Evolutionary conservation across 2,888 invertebrate genomes (phyloP).

Genomic region (Zeuzera pyrina): DNA sequence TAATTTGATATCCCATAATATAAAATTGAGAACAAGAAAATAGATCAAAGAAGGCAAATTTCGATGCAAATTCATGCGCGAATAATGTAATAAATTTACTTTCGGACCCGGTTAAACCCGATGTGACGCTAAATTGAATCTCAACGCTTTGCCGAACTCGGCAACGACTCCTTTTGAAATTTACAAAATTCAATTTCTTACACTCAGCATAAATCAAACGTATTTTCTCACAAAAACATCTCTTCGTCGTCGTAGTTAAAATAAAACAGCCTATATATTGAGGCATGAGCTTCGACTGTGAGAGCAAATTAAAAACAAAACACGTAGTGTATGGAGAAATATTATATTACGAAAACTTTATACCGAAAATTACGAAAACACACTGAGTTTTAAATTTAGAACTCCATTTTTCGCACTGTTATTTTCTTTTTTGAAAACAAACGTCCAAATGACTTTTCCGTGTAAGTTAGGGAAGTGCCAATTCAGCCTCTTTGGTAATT

Average conservation of each 20-base stretch:
- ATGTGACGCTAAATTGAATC: constrained; percentile 59
- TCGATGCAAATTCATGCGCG: constrained; percentile 42
- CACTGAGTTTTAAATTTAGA: not conserved
- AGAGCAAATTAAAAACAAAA: too few relatives aligned
- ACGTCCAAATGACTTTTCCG: constrained; percentile 45
- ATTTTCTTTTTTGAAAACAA: constrained; percentile 21
- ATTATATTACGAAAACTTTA: too few relatives aligned
- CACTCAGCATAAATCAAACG: constrained; percentile 35
- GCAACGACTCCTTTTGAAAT: constrained; percentile 16
- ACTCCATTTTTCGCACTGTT: constrained; percentile 1
- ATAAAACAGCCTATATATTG: too few relatives aligned
- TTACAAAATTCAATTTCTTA: constrained; percentile 49
- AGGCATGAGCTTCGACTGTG: too few relatives aligned
- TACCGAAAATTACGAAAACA: too few relatives aligned
- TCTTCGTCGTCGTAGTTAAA: too few relatives aligned
- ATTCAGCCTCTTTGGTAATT: constrained; percentile 53
- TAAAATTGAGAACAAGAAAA: too few relatives aligned
- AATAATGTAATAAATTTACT: constrained; percentile 54
- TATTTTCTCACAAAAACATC: constrained; percentile 10
- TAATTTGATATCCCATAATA: too few relatives aligned
- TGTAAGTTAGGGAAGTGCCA: constrained; percentile 38
- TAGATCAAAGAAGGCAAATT: too few relatives aligned
- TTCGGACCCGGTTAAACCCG: constrained; percentile 36
- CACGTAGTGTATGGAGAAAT: too few relatives aligned
- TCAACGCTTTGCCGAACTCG: constrained; percentile 34